Percentiles rank a stretch among this genome's conserved stretches.
Conservation (phyloP, 2,113 vertebrate genomes). For the Alethe castanea region DNA sequence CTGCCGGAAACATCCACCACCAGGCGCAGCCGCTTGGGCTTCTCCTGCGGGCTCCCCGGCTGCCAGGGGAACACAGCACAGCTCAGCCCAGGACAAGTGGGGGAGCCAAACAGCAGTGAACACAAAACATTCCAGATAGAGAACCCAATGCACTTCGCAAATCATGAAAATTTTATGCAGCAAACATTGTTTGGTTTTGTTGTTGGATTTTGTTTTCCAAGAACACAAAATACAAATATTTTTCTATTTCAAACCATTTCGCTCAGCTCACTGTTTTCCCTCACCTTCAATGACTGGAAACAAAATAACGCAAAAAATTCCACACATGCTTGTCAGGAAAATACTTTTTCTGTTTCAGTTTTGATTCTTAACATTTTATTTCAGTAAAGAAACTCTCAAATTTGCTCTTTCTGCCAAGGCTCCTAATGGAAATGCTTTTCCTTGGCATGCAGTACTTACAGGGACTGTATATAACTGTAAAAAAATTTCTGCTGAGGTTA, state of each 20-base stretch:
- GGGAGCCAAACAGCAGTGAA: not conserved
- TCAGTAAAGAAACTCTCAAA: not conserved
- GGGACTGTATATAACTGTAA: not conserved
- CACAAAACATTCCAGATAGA: not conserved
- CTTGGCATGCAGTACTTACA: not conserved
- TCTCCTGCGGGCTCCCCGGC: conserved; percentile 90
- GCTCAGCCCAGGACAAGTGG: rapidly evolving
- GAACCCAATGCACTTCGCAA: rapidly evolving
- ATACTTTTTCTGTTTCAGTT: not conserved
- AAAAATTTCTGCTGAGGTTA: not conserved
- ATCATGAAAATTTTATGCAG: not conserved
- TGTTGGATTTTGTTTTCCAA: not conserved
- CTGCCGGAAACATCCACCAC: conserved; percentile 92
- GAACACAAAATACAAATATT: not conserved
- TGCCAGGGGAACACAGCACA: conserved; percentile 33
- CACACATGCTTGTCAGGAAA: not conserved
- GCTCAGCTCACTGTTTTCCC: not conserved
- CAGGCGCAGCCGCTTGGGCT: conserved; percentile 89
- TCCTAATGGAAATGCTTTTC: not conserved
- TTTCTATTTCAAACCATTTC: not conserved
- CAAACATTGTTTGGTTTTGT: not conserved
- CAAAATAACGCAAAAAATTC: not conserved
- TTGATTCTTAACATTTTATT: not conserved
- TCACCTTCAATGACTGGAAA: not conserved
- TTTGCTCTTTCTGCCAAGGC: not conserved